A percentile compares a stretch with the other conserved stretches of the same genome.
These are phyloP conservation scores for Apis cerana DNA, from an alignment of 1,140 invertebrate genomes.

Conservation along the genomic window DNA sequence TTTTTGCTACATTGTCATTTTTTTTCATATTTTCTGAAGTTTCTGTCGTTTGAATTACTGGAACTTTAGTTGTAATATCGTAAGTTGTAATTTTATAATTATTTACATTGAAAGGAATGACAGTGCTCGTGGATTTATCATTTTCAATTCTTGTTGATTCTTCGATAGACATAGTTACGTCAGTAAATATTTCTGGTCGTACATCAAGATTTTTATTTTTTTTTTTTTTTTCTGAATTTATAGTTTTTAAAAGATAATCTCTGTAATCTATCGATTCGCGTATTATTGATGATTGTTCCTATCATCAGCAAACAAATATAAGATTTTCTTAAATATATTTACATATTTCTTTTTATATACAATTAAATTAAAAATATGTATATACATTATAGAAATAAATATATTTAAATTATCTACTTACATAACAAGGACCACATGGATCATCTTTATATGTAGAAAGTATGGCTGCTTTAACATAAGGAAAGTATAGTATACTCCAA, in stretches of 20 bases:
- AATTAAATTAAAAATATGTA: not conserved
- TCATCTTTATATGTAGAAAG: conserved; percentile 76
- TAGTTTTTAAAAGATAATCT: not conserved
- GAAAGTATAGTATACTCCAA: conserved; percentile 78
- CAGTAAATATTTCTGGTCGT: not conserved
- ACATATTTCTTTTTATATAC: not conserved
- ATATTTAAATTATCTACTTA: conserved; percentile 10
- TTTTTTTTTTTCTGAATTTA: not conserved
- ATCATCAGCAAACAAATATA: not conserved
- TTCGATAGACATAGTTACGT: not conserved
- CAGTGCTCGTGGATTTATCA: not conserved
- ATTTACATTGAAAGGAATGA: not conserved
- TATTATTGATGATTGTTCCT: not conserved
- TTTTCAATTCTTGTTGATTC: not conserved
- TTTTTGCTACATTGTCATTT: not conserved
- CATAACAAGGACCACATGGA: conserved; percentile 74
- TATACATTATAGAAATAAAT: not conserved
- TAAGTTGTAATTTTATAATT: not conserved
- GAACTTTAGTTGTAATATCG: not conserved
- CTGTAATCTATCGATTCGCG: not conserved
- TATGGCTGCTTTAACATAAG: conserved; percentile 78
- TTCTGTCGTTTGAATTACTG: not conserved
- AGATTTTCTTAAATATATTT: not conserved
- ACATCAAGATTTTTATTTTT: not conserved
- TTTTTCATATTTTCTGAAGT: not conserved